Base-by-base conservation (phyloP, 2,797 vertebrate species). In the Rhinella marina region DNA sequence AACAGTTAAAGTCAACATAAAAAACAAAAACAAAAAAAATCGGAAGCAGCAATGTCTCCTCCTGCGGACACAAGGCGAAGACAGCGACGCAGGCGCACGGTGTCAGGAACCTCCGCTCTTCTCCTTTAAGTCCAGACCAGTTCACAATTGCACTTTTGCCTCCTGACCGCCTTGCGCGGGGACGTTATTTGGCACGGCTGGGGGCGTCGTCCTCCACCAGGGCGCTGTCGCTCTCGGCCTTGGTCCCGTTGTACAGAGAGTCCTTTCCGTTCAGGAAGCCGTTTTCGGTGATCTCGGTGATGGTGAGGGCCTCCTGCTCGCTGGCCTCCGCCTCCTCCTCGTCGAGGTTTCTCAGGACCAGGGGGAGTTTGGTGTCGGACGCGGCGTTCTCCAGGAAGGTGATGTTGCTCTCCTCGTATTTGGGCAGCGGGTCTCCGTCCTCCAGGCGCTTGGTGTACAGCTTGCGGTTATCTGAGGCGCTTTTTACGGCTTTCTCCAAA, bases 321-420 rank as follows among this genome's bases (percentile, higher is more conserved):
- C 91, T 93, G 32, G 90, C 91, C n/a, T 93, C 92, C 1, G 93
- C 91, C 2, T 93, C 93, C 17, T 95, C 96, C 82, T 95, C 96
- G 84, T 97, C 96, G 41, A 99, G 94, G 93, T 96, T 95, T 84
- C 93, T 94, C 90, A 99, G 92, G 88, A 97, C 95, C 84, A 99
- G 95, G 3, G 98, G 98, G 66, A 97, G 96, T 90, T 97, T 96
- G 6, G 96, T 94, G 87, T 97, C 96, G 0, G 93, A 91, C 72
- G 95, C 92, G 12, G 94, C 92, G 64, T 97, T 97, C 93, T 98
- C 97, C 91, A 98, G 85, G 92, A 98, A 93, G 82, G 96, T 96
- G 12, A 97, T 96, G 90, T 95, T 95, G 54, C 96, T 96, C 90
- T 98, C 97, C 92, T 98, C 96, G 0, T 96, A 98, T 79, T 92